A percentile compares a stretch with the other conserved stretches of the same genome.
Evolutionary conservation across 2,888 invertebrate species (phyloP).

Genomic region (Embidobia sp.): DNA sequence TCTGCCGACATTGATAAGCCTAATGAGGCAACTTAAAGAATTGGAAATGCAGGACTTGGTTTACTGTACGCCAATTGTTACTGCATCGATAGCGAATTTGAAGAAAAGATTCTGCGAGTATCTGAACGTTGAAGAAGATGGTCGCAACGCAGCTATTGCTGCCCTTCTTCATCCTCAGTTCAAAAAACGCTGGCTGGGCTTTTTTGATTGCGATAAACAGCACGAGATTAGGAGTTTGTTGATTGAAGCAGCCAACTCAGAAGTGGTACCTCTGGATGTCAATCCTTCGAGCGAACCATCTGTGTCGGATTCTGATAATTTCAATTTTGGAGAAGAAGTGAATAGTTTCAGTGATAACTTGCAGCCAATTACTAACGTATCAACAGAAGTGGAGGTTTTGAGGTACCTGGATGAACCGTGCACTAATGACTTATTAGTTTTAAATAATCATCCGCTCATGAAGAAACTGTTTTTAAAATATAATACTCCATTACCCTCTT

Average conservation of each 20-base stretch:
- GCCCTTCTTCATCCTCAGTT: constrained; percentile 9
- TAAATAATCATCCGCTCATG: not conserved
- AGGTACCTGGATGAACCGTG: not conserved
- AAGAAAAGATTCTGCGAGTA: not conserved
- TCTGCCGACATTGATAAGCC: constrained; percentile 3
- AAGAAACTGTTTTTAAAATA: not conserved
- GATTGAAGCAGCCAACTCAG: not conserved
- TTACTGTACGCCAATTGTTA: not conserved
- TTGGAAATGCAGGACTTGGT: not conserved
- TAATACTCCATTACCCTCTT: constrained; percentile 18
- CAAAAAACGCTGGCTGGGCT: not conserved
- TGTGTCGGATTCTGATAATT: not conserved
- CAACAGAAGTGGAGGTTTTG: not conserved
- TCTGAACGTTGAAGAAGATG: constrained; percentile 1
- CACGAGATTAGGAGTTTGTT: not conserved
- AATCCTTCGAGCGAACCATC: not conserved
- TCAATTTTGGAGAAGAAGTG: not conserved
- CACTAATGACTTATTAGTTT: not conserved
- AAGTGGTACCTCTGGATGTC: not conserved
- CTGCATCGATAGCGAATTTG: not conserved
- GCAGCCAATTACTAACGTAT: too few relatives aligned
- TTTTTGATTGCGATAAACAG: too few relatives aligned
- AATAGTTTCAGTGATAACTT: too few relatives aligned
- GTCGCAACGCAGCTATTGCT: constrained; percentile 12
- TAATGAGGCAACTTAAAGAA: not conserved